Conservation (phyloP, 2,797 vertebrate genomes). For the Myripristis murdjan region DNA sequence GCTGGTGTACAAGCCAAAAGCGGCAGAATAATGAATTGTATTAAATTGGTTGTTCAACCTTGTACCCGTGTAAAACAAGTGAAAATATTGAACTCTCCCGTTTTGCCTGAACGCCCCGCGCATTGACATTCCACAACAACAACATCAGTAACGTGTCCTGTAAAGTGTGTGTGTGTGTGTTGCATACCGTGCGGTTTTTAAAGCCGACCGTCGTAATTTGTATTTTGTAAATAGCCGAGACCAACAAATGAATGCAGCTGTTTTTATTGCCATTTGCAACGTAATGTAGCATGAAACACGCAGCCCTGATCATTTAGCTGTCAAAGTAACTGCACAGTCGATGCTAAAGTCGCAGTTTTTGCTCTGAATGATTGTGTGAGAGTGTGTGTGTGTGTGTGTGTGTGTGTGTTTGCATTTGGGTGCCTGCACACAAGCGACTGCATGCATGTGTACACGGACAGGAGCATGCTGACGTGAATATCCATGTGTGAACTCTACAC, state of each 20-base stretch:
- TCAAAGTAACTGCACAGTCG: conserved; percentile 1
- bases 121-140: neutral
- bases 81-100: neutral
- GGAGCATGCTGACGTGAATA: too few species aligned
- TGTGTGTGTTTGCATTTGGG: conserved; percentile 20
- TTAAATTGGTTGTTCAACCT: too few species aligned
- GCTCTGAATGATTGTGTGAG: conserved; percentile 4
- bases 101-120: conserved; percentile 4
- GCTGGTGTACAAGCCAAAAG: too few species aligned
- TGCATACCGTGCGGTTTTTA: conserved; percentile 31
- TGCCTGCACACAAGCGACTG: too few species aligned
- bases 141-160: conserved; percentile 14
- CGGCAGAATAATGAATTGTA: too few species aligned
- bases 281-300: conserved; percentile 57
- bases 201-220: conserved; percentile 23
- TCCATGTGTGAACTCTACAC: too few species aligned
- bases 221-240: conserved; percentile 49
- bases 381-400: conserved; percentile 18
- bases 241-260: conserved; percentile 23
- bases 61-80: neutral
- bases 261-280: conserved; percentile 30
- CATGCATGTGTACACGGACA: too few species aligned
- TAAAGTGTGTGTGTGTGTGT: conserved; percentile 40
- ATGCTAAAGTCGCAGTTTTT: neutral
- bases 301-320: neutral